Base-by-base conservation (phyloP, 2,888 invertebrate species). In the Tolmerus cingulatus region DNA sequence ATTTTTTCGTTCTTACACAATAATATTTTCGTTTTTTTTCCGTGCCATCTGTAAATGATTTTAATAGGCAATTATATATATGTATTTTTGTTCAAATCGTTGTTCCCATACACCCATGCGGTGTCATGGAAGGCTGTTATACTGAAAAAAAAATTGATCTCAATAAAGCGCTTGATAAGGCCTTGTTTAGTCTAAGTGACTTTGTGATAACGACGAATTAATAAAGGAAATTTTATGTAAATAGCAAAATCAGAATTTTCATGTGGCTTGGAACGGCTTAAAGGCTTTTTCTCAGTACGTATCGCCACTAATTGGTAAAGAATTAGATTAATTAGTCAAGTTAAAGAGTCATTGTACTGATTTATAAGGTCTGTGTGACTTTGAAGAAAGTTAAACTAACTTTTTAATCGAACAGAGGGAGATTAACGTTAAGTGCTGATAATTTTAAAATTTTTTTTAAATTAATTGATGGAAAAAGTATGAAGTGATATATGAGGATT, bases 101-200 rank as follows among this genome's bases (percentile, higher is more conserved):
- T 66, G 66, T 66, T 66, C 27, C 66, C 66, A 66, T 66, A 23
- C 23, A 66, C 0, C 9, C 66, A 66, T 51, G 51, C 16, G 51
- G 51, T n/a, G 51, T n/a, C 51, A 51, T n/a, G n/a, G n/a, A 51
- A 51, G 51, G n/a, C 51, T 51, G 51, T 66, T 27, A 66, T 27
- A 66, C 12, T 27, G 27, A 23, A 23, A 66, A 66, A 66, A 66
- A 19, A 27, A 27, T n/a, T 81, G 81, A 30, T 81, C 81, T 51
- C 81, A 81, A 81, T 81, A 30, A 55, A 30, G 30, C 27, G 30
- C 43, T 34, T 55, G 81, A 81, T 81, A 81, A 55, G 43, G 34
- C 46, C 51, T 81, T 81, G 81, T 81, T 81, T 81, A 81, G 81
- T 81, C 81, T 81, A 81, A 43, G 81, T 81, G 55, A 81, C 30